Conservation (phyloP, 2,888 invertebrate genomes). For the Heteromurus nitidus region DNA sequence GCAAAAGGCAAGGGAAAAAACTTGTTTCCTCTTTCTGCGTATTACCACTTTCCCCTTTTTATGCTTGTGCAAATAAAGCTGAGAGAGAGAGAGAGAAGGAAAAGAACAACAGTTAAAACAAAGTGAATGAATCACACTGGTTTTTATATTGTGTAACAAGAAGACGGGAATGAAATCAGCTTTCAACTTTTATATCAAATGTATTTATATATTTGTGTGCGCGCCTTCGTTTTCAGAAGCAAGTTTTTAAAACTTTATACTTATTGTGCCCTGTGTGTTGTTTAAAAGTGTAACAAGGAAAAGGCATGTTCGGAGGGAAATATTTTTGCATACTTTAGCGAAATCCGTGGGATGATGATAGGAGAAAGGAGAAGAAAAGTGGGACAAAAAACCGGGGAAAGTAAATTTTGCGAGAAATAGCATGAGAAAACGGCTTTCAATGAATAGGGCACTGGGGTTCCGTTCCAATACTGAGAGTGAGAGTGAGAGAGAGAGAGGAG, state of each 20-base stretch:
- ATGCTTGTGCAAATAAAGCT: slow-evolving; percentile 5
- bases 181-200: too few relatives aligned
- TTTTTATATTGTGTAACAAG: neutral
- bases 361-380: neutral
- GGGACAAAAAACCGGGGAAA: neutral
- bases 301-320: slow-evolving; percentile 5
- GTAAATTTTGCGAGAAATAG: slow-evolving; percentile 17
- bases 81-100: neutral
- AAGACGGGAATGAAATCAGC: slow-evolving; percentile 5
- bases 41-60: neutral
- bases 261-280: neutral
- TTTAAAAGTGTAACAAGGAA: slow-evolving; percentile 8
- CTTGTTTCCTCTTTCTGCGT: neutral
- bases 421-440: neutral
- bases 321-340: slow-evolving; percentile 26
- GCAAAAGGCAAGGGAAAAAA: too few relatives aligned
- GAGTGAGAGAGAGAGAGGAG: too few relatives aligned
- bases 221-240: too few relatives aligned
- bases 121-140: slow-evolving; percentile 10
- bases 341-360: neutral
- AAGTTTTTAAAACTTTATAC: slow-evolving; percentile 3
- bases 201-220: too few relatives aligned
- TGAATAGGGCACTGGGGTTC: too few relatives aligned
- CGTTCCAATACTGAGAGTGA: too few relatives aligned
- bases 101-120: slow-evolving; percentile 1